A percentile compares a stretch with the other conserved stretches of the same genome.
Evolutionary conservation across 2,888 invertebrate species (phyloP).

Genomic region (Polyommatus iphigenia): DNA sequence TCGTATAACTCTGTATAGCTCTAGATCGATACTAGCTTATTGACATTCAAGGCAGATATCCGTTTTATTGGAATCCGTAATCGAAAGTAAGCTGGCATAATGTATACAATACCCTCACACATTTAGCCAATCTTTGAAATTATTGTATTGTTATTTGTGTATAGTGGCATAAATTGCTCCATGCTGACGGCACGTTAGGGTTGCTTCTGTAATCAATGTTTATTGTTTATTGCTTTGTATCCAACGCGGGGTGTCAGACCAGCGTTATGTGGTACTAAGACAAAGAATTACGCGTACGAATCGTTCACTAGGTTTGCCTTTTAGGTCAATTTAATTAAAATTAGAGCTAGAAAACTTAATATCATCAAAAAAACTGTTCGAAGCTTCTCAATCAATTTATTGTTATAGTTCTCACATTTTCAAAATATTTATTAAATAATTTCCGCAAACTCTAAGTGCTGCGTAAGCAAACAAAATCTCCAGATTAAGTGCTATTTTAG

Average conservation of each 20-base stretch:
- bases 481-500: not conserved
- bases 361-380: not conserved
- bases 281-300: not conserved
- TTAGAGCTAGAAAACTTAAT: not conserved
- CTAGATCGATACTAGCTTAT: constrained; percentile 1
- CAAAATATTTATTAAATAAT: not conserved
- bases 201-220: constrained; percentile 10
- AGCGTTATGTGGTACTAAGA: not conserved
- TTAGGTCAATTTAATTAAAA: not conserved
- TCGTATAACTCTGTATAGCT: not conserved
- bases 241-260: not conserved
- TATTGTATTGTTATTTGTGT: constrained; percentile 31
- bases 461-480: not conserved
- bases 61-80: constrained; percentile 11
- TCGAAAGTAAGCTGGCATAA: constrained; percentile 26
- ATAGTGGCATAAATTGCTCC: constrained; percentile 27
- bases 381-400: not conserved
- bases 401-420: not conserved
- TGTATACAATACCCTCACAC: constrained; percentile 25
- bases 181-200: constrained; percentile 18
- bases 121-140: constrained; percentile 31
- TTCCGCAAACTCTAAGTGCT: not conserved
- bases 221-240: constrained; percentile 16
- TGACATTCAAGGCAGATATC: constrained; percentile 26
- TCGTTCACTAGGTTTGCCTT: not conserved